These are phyloP conservation scores for Dunckerocampus dactyliophorus DNA, from an alignment of 2,113 vertebrate genomes.

Conservation along the genomic window DNA sequence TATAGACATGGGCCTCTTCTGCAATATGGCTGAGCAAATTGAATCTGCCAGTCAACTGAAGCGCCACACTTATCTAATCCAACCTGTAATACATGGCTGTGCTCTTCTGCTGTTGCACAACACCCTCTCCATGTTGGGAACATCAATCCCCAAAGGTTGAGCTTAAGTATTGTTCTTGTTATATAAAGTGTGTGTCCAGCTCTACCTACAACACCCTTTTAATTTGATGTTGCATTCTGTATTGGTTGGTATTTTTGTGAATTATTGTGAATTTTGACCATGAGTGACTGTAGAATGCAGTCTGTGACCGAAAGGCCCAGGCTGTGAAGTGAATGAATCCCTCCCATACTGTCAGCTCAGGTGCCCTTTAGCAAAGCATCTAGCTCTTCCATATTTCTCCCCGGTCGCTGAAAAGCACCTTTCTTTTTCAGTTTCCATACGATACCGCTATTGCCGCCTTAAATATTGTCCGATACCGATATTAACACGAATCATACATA, in stretches of 20 bases:
- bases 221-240: conserved; percentile 2
- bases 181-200: conserved; percentile 32
- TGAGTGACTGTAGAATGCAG: not conserved
- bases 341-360: no score
- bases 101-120: conserved; percentile 61
- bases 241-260: conserved; percentile 15
- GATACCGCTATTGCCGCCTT: no score
- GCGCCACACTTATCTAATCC: conserved; percentile 61
- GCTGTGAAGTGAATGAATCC: not conserved
- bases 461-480: no score
- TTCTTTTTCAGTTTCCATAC: no score
- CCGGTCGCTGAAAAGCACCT: no score
- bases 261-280: conserved; percentile 24
- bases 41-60: conserved; percentile 70
- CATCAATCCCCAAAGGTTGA: conserved; percentile 27
- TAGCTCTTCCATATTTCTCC: no score
- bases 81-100: conserved; percentile 55
- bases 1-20: conserved; percentile 29
- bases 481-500: no score
- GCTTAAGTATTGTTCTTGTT: conserved; percentile 42
- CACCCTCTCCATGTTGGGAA: conserved; percentile 46
- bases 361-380: no score
- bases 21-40: conserved; percentile 54
- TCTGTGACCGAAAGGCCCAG: not conserved
- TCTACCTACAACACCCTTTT: conserved; percentile 2